phyloP scores from a whole-genome alignment of 2,113 vertebrate species.

The Onychorhynchus coronatus region DNA sequence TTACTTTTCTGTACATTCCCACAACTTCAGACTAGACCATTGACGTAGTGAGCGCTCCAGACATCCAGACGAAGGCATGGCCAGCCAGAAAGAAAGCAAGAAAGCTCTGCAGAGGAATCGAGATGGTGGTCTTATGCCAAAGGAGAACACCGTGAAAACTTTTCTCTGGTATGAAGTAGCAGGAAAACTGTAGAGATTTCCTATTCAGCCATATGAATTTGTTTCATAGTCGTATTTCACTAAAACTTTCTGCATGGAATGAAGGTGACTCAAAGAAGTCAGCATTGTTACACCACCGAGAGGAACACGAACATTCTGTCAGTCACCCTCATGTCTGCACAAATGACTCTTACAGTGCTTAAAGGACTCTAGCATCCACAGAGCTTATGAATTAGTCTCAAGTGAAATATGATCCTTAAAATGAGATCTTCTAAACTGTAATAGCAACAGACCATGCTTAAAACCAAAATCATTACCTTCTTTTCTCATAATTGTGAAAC shows the following conservation, averaged over 20 bases:
- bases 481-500: not conserved
- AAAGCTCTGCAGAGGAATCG: not conserved
- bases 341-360: not conserved
- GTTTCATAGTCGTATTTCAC: not conserved
- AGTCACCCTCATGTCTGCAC: not conserved
- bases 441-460: not conserved
- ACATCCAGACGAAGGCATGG: not conserved
- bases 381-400: not conserved
- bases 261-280: not conserved
- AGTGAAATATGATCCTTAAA: not conserved
- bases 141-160: not conserved
- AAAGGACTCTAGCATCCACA: not conserved
- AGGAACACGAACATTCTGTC: not conserved
- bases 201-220: not conserved
- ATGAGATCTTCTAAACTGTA: not conserved
- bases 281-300: fast-evolving
- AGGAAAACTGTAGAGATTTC: not conserved
- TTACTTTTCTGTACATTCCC: not conserved
- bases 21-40: not conserved
- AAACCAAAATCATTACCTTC: not conserved
- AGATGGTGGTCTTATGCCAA: not conserved
- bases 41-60: not conserved
- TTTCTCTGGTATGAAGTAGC: not conserved
- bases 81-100: not conserved
- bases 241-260: not conserved